Percentiles rank a stretch among this genome's conserved stretches.
These are phyloP conservation scores for Chitala chitala DNA, from an alignment of 2,113 vertebrate species.

Conservation along the genomic window DNA sequence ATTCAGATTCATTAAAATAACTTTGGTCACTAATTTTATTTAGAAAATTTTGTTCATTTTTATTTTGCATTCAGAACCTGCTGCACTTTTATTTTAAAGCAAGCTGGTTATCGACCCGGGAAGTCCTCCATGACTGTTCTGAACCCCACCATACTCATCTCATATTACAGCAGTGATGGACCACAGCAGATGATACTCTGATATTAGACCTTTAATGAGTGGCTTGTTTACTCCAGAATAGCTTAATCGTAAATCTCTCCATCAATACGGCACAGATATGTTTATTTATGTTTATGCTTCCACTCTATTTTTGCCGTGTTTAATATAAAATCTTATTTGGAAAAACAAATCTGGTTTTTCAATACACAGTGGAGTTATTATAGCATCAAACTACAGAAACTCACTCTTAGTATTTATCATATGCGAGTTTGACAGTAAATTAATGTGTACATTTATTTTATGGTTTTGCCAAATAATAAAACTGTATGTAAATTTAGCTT, in stretches of 20 bases:
- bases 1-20: no score
- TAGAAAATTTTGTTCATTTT: no score
- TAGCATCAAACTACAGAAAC: no score
- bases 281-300: neutral
- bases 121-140: constrained; percentile 13
- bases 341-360: neutral
- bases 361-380: neutral
- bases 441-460: no score
- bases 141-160: constrained; percentile 48
- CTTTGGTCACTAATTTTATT: no score
- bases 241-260: constrained; percentile 17
- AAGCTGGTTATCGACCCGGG: constrained; percentile 2
- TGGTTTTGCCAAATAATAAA: no score
- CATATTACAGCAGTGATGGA: constrained; percentile 56
- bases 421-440: no score
- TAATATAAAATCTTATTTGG: constrained; percentile 7
- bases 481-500: no score
- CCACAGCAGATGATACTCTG: constrained; percentile 60
- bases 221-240: constrained; percentile 38
- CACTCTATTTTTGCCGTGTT: neutral
- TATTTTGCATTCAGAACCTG: constrained; percentile 8
- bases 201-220: constrained; percentile 45
- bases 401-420: no score
- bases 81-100: neutral
- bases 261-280: neutral